These are phyloP conservation scores for Morbakka virulenta DNA, from an alignment of 30 jellyfish, hydroid and myxozoan species.

Conservation along the genomic window DNA sequence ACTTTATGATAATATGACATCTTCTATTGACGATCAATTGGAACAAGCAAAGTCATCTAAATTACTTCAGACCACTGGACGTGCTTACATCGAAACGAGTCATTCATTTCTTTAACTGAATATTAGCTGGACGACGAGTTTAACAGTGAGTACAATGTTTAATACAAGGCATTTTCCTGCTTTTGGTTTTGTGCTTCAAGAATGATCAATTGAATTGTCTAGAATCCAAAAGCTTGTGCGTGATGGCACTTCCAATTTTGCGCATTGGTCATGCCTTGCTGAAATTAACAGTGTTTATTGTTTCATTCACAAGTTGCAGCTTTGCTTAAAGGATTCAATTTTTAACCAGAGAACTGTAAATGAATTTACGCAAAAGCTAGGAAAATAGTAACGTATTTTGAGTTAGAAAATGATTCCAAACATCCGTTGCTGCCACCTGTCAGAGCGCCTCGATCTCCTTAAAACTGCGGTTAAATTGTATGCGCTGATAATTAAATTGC, in stretches of 20 bases:
- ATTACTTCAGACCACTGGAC: constrained; percentile 75
- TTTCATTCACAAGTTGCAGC: constrained; percentile 42
- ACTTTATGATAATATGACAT: constrained; percentile 12
- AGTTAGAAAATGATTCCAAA: constrained; percentile 54
- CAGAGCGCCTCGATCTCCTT: background rate
- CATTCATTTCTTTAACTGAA: constrained; percentile 51
- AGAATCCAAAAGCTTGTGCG: constrained; percentile 59
- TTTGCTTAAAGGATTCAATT: constrained; percentile 25
- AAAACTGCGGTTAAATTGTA: background rate
- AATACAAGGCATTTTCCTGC: constrained; percentile 41
- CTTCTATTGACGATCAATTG: constrained; percentile 28
- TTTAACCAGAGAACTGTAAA: constrained; percentile 51
- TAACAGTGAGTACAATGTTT: constrained; percentile 53
- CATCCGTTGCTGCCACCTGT: constrained; percentile 25
- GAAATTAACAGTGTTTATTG: constrained; percentile 56
- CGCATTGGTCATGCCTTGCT: constrained; percentile 34
- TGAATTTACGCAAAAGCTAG: constrained; percentile 52
- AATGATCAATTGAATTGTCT: constrained; percentile 42
- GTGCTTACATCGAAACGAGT: constrained; percentile 57
- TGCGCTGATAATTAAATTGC: background rate
- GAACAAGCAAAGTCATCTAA: constrained; percentile 41
- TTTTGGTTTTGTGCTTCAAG: constrained; percentile 43
- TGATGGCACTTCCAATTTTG: constrained; percentile 73
- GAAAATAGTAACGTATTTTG: constrained; percentile 56
- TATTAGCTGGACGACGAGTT: constrained; percentile 53